Conservation (phyloP, 2,888 invertebrate genomes). For the Melanophora roralis region DNA sequence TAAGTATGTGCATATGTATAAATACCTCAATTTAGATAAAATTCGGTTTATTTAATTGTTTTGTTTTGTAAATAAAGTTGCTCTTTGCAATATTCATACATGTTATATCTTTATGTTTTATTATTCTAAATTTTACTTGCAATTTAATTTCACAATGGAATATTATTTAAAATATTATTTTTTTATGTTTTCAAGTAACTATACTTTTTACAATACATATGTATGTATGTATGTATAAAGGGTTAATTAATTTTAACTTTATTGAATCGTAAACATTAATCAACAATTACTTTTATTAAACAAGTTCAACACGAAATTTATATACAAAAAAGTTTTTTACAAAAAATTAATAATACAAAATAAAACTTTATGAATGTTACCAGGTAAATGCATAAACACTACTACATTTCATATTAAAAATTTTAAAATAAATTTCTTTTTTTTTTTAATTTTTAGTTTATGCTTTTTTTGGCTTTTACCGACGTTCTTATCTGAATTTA, state of each 20-base stretch:
- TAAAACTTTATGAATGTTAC: too few species aligned
- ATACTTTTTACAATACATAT: not conserved
- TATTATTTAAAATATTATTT: constrained; percentile 38
- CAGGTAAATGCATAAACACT: not conserved
- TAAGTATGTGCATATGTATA: too few species aligned
- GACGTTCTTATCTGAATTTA: too few species aligned
- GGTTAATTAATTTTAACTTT: constrained; percentile 4
- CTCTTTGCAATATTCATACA: not conserved
- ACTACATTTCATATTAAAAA: not conserved
- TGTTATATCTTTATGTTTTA: constrained; percentile 21
- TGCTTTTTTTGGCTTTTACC: not conserved
- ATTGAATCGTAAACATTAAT: constrained; percentile 13
- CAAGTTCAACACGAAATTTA: too few species aligned
- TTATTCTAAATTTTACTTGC: constrained; percentile 38
- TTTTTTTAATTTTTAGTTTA: not conserved
- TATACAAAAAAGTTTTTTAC: too few species aligned
- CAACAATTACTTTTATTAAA: constrained; percentile 1
- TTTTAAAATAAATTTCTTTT: not conserved
- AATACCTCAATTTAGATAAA: not conserved
- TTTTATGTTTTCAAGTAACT: constrained; percentile 37
- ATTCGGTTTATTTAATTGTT: not conserved
- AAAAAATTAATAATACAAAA: too few species aligned
- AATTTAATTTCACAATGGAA: constrained; percentile 48
- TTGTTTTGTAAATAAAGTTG: constrained; percentile 27
- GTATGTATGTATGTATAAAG: constrained; percentile 19